Evolutionary conservation across 2,888 invertebrate species (phyloP).

Genomic region (Thecophora atra): DNA sequence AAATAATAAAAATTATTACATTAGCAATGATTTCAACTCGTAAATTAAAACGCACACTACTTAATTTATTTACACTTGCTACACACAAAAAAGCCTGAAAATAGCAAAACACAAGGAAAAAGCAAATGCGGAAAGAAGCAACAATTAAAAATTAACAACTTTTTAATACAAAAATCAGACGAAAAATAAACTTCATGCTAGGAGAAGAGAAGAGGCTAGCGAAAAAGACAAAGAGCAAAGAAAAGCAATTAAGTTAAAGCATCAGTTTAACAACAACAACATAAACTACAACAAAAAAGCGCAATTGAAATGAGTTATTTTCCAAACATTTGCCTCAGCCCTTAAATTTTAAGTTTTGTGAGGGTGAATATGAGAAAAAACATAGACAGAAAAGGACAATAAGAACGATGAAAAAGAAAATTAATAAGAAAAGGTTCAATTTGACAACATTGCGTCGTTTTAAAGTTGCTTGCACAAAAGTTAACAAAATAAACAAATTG

Average conservation of each 20-base stretch:
- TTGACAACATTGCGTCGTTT: too few relatives aligned
- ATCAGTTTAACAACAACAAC: not conserved
- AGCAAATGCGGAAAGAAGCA: slow-evolving; percentile 17
- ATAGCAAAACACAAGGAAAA: not conserved
- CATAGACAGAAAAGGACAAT: too few relatives aligned
- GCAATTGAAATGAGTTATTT: not conserved
- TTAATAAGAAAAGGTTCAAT: too few relatives aligned
- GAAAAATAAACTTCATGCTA: not conserved
- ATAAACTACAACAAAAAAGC: not conserved
- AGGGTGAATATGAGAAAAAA: not conserved
- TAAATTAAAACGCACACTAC: slow-evolving; percentile 26
- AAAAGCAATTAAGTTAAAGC: slow-evolving; percentile 43
- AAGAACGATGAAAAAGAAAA: too few relatives aligned
- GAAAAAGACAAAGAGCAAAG: slow-evolving; percentile 37
- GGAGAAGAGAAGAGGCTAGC: slow-evolving; percentile 10
- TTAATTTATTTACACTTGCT: slow-evolving; percentile 47
- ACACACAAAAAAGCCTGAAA: slow-evolving; percentile 27
- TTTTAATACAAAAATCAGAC: not conserved
- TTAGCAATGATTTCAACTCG: not conserved
- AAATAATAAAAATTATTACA: too few relatives aligned
- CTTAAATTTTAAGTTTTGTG: not conserved
- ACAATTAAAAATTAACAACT: slow-evolving; percentile 28
- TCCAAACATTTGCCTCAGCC: not conserved
- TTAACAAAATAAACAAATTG: too few relatives aligned
- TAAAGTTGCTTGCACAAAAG: too few relatives aligned